phyloP scores from a whole-genome alignment of 2,113 vertebrate species.

The Eretmochelys imbricata region DNA sequence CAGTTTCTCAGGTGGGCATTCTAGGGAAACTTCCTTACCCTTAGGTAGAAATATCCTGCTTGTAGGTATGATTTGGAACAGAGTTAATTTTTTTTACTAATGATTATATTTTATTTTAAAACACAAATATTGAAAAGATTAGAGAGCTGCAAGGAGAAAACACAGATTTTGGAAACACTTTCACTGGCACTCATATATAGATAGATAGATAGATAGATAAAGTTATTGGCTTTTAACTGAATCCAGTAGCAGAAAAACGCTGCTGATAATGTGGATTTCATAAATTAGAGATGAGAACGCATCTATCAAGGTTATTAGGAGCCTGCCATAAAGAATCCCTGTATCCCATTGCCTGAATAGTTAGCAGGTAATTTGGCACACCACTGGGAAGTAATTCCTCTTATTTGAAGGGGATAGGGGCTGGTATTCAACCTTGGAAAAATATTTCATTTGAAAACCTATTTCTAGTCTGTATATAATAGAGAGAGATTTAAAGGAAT shows the following conservation, averaged over 20 bases:
- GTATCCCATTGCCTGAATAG: conserved; percentile 39
- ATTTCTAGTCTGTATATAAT: conserved; percentile 4
- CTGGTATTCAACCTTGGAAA: conserved; percentile 56
- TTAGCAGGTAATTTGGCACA: conserved; percentile 66
- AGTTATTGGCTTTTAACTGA: conserved; percentile 32
- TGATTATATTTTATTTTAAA: not conserved
- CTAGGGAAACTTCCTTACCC: not conserved
- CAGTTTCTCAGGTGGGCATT: not conserved
- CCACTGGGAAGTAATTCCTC: conserved; percentile 62
- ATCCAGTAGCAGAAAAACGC: not conserved
- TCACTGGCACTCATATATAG: not conserved
- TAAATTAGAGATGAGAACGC: conserved; percentile 40
- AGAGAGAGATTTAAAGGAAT: conserved; percentile 42
- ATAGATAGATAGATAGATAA: not conserved
- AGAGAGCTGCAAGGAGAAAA: not conserved
- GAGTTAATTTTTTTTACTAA: not conserved
- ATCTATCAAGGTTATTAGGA: not conserved
- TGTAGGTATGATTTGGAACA: not conserved
- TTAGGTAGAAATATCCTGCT: not conserved
- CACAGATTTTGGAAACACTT: not conserved
- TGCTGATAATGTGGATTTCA: conserved; percentile 17
- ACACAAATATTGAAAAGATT: not conserved
- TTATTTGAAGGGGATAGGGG: conserved; percentile 14
- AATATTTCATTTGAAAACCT: conserved; percentile 63
- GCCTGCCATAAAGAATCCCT: conserved; percentile 26